Percentiles rank a stretch among this genome's conserved stretches.
These are phyloP conservation scores for Morone chrysops DNA, from an alignment of 2,113 vertebrate genomes.

Conservation along the genomic window DNA sequence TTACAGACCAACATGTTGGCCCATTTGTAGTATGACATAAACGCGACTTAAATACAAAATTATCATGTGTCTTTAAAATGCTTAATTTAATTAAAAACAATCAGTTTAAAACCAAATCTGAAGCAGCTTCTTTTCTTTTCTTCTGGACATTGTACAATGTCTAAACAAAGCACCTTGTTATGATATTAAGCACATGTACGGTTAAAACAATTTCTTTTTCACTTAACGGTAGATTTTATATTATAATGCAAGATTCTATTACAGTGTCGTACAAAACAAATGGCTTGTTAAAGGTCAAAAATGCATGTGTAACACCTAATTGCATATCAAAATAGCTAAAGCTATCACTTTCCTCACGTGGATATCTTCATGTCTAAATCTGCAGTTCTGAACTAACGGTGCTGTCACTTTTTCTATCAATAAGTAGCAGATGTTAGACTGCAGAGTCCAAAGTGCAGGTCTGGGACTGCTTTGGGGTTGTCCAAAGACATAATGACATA, in stretches of 20 bases:
- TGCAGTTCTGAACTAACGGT: conserved; percentile 9
- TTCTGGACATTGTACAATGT: conserved; percentile 3
- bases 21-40: conserved; percentile 2
- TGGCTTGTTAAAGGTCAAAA: background rate
- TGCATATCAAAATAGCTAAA: background rate
- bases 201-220: conserved; percentile 11
- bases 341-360: background rate
- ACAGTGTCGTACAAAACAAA: background rate
- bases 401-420: background rate
- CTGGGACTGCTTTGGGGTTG: conserved; percentile 6
- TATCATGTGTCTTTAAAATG: background rate
- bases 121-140: background rate
- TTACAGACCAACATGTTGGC: background rate
- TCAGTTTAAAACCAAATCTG: conserved; percentile 11
- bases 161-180: conserved; percentile 64
- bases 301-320: background rate
- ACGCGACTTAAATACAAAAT: background rate
- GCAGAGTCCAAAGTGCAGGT: background rate
- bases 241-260: background rate
- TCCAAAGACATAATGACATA: conserved; percentile 30
- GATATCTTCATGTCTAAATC: background rate
- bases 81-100: background rate
- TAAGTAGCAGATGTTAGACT: background rate
- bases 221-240: background rate
- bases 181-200: background rate